phyloP scores from a whole-genome alignment of 2,797 vertebrate species.

The Pygocentrus nattereri region DNA sequence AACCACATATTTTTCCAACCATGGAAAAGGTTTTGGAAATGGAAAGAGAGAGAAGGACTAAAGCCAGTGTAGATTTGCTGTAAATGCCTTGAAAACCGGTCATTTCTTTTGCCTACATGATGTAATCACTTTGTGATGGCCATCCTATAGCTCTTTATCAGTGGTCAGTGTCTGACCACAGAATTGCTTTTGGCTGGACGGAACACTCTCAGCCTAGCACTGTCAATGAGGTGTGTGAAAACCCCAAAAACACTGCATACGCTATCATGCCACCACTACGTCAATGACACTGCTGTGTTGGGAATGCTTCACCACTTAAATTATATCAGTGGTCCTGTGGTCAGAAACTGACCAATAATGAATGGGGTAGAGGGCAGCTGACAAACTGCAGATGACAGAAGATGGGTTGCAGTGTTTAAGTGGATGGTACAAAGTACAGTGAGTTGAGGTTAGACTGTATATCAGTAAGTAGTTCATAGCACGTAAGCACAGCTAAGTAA shows the following conservation, averaged over 20 bases:
- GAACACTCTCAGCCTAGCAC: neutral
- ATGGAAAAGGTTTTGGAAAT: constrained; percentile 65
- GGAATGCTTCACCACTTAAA: neutral
- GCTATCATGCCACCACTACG: too few species aligned
- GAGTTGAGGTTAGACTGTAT: neutral
- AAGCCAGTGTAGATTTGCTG: neutral
- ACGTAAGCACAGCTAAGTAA: neutral
- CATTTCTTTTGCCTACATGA: neutral
- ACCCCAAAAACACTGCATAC: too few species aligned
- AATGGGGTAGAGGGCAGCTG: neutral
- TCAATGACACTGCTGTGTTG: neutral
- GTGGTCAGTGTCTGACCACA: too few species aligned
- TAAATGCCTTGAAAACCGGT: neutral
- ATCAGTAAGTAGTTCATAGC: neutral
- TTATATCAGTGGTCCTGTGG: neutral
- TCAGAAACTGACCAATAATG: neutral
- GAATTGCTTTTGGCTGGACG: neutral
- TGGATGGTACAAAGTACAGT: neutral
- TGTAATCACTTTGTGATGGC: neutral
- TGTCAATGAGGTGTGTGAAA: neutral
- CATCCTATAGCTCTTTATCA: neutral
- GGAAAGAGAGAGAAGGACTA: constrained; percentile 36
- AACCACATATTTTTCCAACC: constrained; percentile 71
- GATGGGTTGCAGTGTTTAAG: neutral
- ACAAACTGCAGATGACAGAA: neutral